Base-by-base conservation (phyloP, 2,113 vertebrate species). In the Microtus ochrogaster region DNA sequence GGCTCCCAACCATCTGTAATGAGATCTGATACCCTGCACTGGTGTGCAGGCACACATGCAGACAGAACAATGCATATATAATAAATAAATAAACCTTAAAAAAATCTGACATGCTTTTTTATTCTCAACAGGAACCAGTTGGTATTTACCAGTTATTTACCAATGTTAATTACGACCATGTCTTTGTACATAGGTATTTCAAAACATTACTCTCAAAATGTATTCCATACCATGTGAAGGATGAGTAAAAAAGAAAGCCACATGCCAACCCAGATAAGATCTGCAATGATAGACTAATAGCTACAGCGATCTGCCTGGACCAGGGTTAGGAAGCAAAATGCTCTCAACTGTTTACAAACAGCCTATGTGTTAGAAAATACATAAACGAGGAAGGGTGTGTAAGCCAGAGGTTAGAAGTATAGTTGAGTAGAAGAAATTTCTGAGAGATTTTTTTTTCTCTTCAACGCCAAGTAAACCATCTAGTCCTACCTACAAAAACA, bases 381-480 rank as follows among this genome's bases (percentile, higher is more conserved):
- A 79, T 22, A 22, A 65, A 68, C 66, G 90, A 94, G 4, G 36
- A 93, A 77, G 77, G 8, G 1, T 21, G 21, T 36, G 6, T 61
- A 26, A 4, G n/a, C 7, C n/a, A 91, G 72, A 89, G 36, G 12
- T 63, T 77, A 68, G 70, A 90, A 92, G 28, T 55, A 47, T 2
- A 68, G 13, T 9, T 88, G 28, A 33, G 19, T 66, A 8, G 66
- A 90, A 87, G 26, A 90, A n/a, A 39, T 55, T 55, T 63, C 28
- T 74, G 78, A 66, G 79, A 82, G 61, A 83, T 30, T 90, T 89
- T 30, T 30, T 90, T 89, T 55, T 47, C 39, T 36, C 77, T n/a
- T 14, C 7, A 77, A 21, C 13, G 84, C 11, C n/a, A 96, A 94
- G 82, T 95, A 94, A 96, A 94, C 83, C 83, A 78, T 47, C 30